Evolutionary conservation across 1,140 invertebrate species (phyloP), one percentile per base, ranked within the genome.

Genomic region (Globodera ellingtonae): DNA sequence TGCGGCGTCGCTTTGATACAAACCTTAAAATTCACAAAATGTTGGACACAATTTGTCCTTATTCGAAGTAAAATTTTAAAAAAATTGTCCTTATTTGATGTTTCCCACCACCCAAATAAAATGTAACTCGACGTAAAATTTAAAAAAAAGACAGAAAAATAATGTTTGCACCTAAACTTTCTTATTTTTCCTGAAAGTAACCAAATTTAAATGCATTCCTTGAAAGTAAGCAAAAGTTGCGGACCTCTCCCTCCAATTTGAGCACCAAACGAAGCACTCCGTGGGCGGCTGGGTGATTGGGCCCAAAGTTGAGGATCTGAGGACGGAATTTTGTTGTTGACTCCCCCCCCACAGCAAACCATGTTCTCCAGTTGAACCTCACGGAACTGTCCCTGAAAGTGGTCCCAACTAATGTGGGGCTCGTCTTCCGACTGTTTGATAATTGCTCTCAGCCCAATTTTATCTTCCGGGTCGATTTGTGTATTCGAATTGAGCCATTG

Each of bases 281-380:
- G 90, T 99, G 97, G 89, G 97, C 97, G 81, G 97, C 96, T 1
- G 97, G 97, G 92, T 99, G 97, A 90, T 98, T 96, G 0, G 97
- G 97, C 0, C 97, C 97, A 92, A 99, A 98, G 90, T 99, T 98
- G 0, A 98, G 86, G 24, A 92, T 72, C 66, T 46, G 50, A 18
- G 35, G 35, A 35, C 35, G 35, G 35, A 35, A 35, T 3, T 35
- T 35, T 35, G 35, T 35, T 35, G 35, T 2, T 3, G 35, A 35
- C 35, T 35, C 35, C 35, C 35, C 3, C 35, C 35, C 35, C 35
- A 3, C 35, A 35, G 0, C 35, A 35, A 18, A 76, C 50, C 82
- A 96, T 92, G 76, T 89, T 89, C 50, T 89, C 87, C 24, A 89
- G 66, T 13, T 81, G 70, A 75, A 87, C 86, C 72, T 89, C 87